Percentiles rank a stretch among this genome's conserved stretches.
These are phyloP conservation scores for Dicerorhinus sumatrensis DNA, from an alignment of 2,113 vertebrate genomes.

Conservation along the genomic window DNA sequence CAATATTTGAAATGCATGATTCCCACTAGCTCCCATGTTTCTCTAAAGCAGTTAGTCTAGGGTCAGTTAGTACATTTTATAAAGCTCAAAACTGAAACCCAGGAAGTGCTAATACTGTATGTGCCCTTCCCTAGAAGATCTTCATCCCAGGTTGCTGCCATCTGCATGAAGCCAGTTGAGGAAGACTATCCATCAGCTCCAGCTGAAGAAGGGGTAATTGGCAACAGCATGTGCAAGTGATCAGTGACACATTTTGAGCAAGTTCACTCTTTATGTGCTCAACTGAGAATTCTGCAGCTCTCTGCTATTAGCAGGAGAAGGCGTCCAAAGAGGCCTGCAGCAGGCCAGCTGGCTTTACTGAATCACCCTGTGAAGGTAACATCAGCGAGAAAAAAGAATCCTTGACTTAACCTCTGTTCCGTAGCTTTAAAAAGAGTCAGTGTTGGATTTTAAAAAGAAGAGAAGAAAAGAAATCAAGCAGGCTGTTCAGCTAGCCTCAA, in stretches of 20 bases:
- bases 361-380: slow-evolving; percentile 8
- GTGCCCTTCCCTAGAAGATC: neutral
- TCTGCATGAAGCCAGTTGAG: neutral
- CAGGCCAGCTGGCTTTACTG: neutral
- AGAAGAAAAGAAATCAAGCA: slow-evolving; percentile 48
- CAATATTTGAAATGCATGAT: neutral
- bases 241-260: slow-evolving; percentile 3
- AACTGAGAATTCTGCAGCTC: neutral
- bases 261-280: neutral
- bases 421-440: neutral
- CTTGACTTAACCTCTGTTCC: slow-evolving; percentile 63
- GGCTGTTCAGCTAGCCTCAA: neutral
- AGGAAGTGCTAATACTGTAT: neutral
- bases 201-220: neutral
- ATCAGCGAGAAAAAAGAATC: neutral
- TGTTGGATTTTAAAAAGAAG: slow-evolving; percentile 50
- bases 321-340: neutral
- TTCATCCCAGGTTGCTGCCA: neutral
- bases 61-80: neutral
- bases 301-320: slow-evolving; percentile 21
- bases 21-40: neutral
- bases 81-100: slow-evolving; percentile 42
- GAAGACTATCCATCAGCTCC: neutral
- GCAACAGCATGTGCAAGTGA: neutral
- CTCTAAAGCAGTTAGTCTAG: neutral